These are phyloP conservation scores for Hydrozoanthus gracilis DNA, from an alignment of 92 coral and sea anemone genomes.

Conservation along the genomic window DNA sequence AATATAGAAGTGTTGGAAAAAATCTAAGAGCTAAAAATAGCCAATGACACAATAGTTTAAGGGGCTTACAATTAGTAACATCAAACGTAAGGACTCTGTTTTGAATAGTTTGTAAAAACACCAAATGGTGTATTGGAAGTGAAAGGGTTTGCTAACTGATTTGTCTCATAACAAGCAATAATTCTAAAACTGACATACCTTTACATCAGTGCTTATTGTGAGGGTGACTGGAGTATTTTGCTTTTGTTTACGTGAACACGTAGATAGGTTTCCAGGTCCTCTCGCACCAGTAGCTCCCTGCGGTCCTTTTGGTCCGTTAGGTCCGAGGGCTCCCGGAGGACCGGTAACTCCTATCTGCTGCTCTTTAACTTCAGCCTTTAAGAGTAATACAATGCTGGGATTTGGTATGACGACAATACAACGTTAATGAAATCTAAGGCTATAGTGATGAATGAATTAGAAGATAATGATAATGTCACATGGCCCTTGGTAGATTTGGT, in stretches of 20 bases:
- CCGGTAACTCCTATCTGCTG: constrained; percentile 23
- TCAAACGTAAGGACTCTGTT: too few species aligned
- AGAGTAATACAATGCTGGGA: background rate
- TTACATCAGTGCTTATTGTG: background rate
- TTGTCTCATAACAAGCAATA: background rate
- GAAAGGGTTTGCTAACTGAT: background rate
- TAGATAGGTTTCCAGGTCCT: constrained; percentile 35
- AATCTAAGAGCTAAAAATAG: too few species aligned
- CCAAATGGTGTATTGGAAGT: background rate
- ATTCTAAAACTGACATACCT: background rate
- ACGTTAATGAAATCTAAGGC: background rate
- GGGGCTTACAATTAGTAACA: too few species aligned
- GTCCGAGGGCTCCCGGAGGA: constrained; percentile 21
- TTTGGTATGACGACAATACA: background rate
- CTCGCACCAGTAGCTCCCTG: constrained; percentile 8
- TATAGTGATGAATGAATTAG: background rate
- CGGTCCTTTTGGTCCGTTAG: constrained; percentile 24
- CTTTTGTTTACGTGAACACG: background rate
- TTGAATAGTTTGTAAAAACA: background rate
- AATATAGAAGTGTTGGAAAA: too few species aligned
- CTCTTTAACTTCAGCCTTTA: constrained; percentile 4
- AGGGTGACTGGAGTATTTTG: background rate
- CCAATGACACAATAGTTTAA: too few species aligned
- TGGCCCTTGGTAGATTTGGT: too few species aligned
- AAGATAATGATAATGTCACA: background rate